Conservation (phyloP, 2,888 invertebrate species). For the Timema cristinae region DNA sequence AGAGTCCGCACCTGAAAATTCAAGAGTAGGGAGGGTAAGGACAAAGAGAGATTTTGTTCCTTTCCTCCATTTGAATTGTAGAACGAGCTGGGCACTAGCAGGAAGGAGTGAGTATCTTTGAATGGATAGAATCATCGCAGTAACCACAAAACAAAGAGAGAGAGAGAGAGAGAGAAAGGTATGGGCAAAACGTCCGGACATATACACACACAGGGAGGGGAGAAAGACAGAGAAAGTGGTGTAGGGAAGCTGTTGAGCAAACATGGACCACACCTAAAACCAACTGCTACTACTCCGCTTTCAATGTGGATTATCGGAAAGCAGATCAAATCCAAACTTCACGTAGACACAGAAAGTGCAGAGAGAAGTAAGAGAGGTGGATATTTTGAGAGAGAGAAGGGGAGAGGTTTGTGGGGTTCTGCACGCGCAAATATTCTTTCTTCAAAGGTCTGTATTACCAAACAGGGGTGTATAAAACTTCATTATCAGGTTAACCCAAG, state of each 20-base stretch:
- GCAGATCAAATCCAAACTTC: constrained; percentile 44
- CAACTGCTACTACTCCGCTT: constrained; percentile 43
- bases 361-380: not conserved
- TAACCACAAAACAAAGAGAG: constrained; percentile 1
- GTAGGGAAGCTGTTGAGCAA: constrained; percentile 46
- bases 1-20: too few relatives aligned
- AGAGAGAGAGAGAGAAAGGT: not conserved
- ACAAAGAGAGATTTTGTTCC: too few relatives aligned
- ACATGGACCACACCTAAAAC: constrained; percentile 42
- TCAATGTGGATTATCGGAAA: constrained; percentile 45
- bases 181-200: not conserved
- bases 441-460: not conserved
- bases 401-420: not conserved
- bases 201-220: not conserved
- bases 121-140: constrained; percentile 7
- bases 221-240: not conserved
- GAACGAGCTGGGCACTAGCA: not conserved
- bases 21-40: too few relatives aligned
- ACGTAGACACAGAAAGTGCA: constrained; percentile 8
- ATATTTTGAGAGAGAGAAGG: not conserved
- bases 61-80: constrained; percentile 9
- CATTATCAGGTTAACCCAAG: too few relatives aligned
- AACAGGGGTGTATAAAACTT: not conserved
- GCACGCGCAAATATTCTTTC: constrained; percentile 15
- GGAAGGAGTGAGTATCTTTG: not conserved